Evolutionary conservation across 1,140 invertebrate genomes (phyloP), one percentile per base, ranked within the genome.

Genomic region (Euura lappo): DNA sequence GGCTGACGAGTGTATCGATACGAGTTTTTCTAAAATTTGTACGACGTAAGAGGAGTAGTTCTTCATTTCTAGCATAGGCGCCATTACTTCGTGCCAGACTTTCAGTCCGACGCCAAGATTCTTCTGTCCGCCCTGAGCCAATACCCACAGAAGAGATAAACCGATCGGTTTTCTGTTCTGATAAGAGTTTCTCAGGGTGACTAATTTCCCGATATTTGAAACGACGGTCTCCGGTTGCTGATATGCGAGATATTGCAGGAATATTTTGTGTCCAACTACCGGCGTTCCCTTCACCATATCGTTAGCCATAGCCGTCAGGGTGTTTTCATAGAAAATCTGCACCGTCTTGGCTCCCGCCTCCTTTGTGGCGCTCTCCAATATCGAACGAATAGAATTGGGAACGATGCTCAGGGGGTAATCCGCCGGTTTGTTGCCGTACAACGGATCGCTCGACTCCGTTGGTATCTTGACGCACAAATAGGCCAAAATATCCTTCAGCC

Each of bases 51-150:
- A 90, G 6, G 93, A 90, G 76, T 95, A 94, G 77, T 90, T 91
- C 83, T 93, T 93, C 76, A 93, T 82, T 76, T 94, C 93, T 28
- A 95, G 86, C 79, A 94, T 87, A 1, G 94, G 93, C 45, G 94
- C 86, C 92, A 96, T 95, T 8, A 95, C 84, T 74, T 95, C 93
- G 81, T 94, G 90, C 93, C 95, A 96, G 3, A 94, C 92, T 89
- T 92, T 92, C n/a, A 96, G 86, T 65, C 94, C 95, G 78, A 91
- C 89, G 45, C 85, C 85, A 28, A 96, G 89, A 79, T 94, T 89
- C 73, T 89, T 91, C 66, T 89, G 85, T 0, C 94, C 94, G 69
- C 91, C 92, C 84, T 96, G 94, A 0, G 93, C 93, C 68, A 95
- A 86, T 6, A 91, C 92, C 95, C 95, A 96, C 1, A 96, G 82